Percentiles rank a stretch among this genome's conserved stretches.
Conservation (phyloP, 1,140 invertebrate genomes). For the Marisa cornuarietis region DNA sequence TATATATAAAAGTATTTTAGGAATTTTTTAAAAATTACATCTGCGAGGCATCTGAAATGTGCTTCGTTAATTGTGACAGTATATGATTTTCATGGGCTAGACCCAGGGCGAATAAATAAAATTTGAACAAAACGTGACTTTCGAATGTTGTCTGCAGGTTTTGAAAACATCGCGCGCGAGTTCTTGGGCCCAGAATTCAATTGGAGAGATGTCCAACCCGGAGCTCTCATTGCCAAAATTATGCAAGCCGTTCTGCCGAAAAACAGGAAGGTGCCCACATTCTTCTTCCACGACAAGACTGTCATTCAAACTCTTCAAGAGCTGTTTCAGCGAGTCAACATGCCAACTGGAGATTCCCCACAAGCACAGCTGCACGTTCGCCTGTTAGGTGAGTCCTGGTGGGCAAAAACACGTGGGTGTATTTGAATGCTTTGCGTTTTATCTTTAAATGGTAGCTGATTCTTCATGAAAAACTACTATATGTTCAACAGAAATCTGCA, state of each 20-base stretch:
- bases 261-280: not conserved
- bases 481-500: too few relatives aligned
- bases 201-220: not conserved
- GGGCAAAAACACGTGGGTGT: not conserved
- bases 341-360: not conserved
- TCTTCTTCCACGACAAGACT: not conserved
- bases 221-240: not conserved
- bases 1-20: too few relatives aligned
- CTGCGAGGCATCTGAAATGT: too few relatives aligned
- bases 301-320: slow-evolving; percentile 4
- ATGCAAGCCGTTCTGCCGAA: slow-evolving; percentile 16
- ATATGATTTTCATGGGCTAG: too few relatives aligned
- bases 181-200: not conserved
- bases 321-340: not conserved
- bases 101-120: too few relatives aligned
- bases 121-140: not conserved
- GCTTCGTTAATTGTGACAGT: too few relatives aligned
- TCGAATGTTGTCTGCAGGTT: not conserved
- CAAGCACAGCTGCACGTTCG: slow-evolving; percentile 6
- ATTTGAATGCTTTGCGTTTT: not conserved
- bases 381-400: not conserved
- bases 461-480: too few relatives aligned
- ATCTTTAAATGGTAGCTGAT: not conserved
- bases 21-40: too few relatives aligned
- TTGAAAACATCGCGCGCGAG: slow-evolving; percentile 7